A percentile compares a stretch with the other conserved stretches of the same genome.
phyloP scores from a whole-genome alignment of 2,888 invertebrate species.

The Anticlea derivata region DNA sequence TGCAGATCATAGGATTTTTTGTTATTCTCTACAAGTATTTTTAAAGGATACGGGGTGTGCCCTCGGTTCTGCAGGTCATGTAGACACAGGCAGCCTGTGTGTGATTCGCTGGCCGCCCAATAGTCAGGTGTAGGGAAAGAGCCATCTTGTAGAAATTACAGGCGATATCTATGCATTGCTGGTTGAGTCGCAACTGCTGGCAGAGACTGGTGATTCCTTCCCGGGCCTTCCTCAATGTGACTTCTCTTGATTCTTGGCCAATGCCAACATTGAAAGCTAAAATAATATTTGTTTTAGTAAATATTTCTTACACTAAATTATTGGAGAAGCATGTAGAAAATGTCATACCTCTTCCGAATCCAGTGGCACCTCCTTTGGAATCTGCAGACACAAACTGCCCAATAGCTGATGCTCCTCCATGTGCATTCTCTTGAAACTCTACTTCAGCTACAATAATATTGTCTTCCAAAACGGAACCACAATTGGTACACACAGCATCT shows the following conservation, averaged over 20 bases:
- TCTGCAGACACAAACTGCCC: slow-evolving; percentile 97
- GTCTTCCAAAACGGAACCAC: slow-evolving; percentile 98
- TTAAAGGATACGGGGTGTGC: slow-evolving; percentile 94
- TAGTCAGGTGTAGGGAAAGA: slow-evolving; percentile 90
- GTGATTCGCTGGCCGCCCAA: slow-evolving; percentile 94
- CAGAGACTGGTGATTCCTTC: slow-evolving; percentile 93
- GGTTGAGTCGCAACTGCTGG: slow-evolving; percentile 93
- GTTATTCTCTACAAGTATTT: too few species aligned
- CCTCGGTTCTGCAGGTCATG: slow-evolving; percentile 97
- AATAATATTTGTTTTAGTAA: neutral
- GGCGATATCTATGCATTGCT: slow-evolving; percentile 96
- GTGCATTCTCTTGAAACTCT: slow-evolving; percentile 96
- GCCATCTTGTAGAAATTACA: slow-evolving; percentile 98
- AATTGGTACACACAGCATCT: slow-evolving; percentile 97
- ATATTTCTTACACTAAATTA: too few species aligned
- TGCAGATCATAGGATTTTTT: too few species aligned
- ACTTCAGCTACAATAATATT: slow-evolving; percentile 98
- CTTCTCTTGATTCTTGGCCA: slow-evolving; percentile 95
- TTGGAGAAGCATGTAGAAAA: too few species aligned
- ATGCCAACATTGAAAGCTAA: slow-evolving; percentile 90
- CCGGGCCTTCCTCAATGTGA: slow-evolving; percentile 94
- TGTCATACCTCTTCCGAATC: slow-evolving; percentile 88
- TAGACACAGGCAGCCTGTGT: slow-evolving; percentile 99
- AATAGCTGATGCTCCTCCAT: slow-evolving; percentile 93
- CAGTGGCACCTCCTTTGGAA: slow-evolving; percentile 92